Base-by-base conservation (phyloP, 2,113 vertebrate species). In the Mirounga angustirostris region DNA sequence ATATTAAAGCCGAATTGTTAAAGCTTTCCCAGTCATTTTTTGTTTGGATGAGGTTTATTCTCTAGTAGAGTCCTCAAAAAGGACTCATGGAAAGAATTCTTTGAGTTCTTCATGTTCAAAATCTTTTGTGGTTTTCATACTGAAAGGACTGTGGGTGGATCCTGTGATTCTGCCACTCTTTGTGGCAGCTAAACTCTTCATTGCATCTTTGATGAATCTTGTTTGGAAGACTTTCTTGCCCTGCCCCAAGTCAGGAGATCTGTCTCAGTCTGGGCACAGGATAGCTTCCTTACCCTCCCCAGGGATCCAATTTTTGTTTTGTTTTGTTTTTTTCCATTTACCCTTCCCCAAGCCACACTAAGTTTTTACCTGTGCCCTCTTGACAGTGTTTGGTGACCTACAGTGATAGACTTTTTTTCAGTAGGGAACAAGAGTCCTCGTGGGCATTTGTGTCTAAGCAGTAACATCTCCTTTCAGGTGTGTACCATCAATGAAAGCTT, bases 1-100 rank as follows among this genome's bases (percentile, higher is more conserved):
- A 21, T 36, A 54, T 85, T 80, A 80, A 94, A 76, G 8, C 58
- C 82, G 56, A 69, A 89, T 86, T 80, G 58, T 54, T 89, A 21
- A 83, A 79, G 54, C 89, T 83, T 82, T 84, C n/a, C 43, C 54
- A 63, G 26, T 67, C 22, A 59, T 74, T 21, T 52, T 78, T 89
- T 94, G 69, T 92, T 93, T 92, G 16, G 26, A 43, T 89, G 21
- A 63, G 78, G 56, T 89, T 95, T 24, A 81, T 80, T 93, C 82
- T 78, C 67, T 91, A 56, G 12, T 58, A 90, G 50, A 82, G 50
- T 71, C 28, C n/a, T 89, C 59, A 24, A 33, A 69, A 87, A 85
- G 36, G 21, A 89, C 4, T 95, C 63, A 84, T 74, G 83, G 61
- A 28, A 80, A 86, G 63, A 95, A 82, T 78, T 83, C 40, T 79